phyloP scores from a whole-genome alignment of 2,888 invertebrate species.

The Selenia dentaria region DNA sequence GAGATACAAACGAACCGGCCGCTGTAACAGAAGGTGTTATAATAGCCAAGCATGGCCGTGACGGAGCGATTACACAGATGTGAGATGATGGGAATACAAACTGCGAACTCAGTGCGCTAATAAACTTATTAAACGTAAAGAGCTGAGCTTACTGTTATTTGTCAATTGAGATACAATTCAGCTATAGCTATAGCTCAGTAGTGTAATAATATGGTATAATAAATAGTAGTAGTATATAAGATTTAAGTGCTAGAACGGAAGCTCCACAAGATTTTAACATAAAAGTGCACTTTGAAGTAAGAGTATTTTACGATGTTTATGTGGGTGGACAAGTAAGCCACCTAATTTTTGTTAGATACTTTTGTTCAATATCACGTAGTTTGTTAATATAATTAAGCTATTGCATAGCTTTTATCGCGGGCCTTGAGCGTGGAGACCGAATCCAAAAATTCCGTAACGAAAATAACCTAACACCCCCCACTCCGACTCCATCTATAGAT shows the following conservation, averaged over 20 bases:
- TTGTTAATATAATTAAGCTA: no score
- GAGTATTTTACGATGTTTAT: neutral
- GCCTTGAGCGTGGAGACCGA: no score
- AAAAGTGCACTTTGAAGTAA: neutral
- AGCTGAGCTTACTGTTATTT: constrained; percentile 8
- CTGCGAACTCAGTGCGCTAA: constrained; percentile 8
- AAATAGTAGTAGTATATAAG: neutral
- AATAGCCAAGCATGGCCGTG: constrained; percentile 39
- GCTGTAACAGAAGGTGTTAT: constrained; percentile 37
- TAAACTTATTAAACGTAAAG: constrained; percentile 5
- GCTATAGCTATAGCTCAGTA: neutral
- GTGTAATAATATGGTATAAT: no score
- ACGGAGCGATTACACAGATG: constrained; percentile 30
- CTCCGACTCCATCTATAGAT: no score
- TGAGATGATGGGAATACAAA: constrained; percentile 26
- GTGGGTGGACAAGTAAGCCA: no score
- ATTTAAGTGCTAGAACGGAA: neutral
- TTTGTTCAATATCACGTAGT: no score
- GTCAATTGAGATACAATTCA: neutral
- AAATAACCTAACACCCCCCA: no score
- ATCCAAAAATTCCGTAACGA: no score
- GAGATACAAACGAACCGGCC: constrained; percentile 29
- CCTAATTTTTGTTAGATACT: no score
- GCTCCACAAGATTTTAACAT: neutral
- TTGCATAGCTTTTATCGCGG: no score